Evolutionary conservation across 2,888 invertebrate species (phyloP), one percentile per base, ranked within the genome.

Genomic region (Melanotus villosus): DNA sequence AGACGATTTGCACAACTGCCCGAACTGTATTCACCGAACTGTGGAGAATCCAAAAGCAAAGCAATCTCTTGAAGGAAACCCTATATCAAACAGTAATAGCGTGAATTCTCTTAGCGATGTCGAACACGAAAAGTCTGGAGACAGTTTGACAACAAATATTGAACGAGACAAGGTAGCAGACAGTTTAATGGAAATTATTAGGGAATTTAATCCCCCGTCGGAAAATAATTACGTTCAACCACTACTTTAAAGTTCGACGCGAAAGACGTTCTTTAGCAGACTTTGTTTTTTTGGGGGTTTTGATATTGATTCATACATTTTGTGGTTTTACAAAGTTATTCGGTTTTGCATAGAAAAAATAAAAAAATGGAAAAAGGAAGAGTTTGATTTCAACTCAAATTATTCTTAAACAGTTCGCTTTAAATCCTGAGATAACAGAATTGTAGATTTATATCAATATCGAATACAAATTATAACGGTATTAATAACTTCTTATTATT

Each of bases 141-240:
- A 23, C 26, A 14, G 47, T 50, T 50, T 14, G 26, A 50, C 12
- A 5, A n/a, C 23, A 23, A 50, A 50, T 50, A 50, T 50, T 12
- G 26, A 50, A 50, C 26, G 12, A 50, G 47, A 50, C 14, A 50
- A 50, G 26, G 3, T 16, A n/a, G n/a, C 12, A 50, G 47, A 50
- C 26, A 26, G 47, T 47, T 47, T 47, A 50, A 50, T 50, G 26
- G 26, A 50, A 50, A 26, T 50, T 14, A 26, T 45, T 50, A 26
- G 47, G 47, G n/a, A 43, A 43, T 19, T 19, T 43, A 19, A 43
- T 43, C 19, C 19, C 19, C 1, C 18, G 7, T 19, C 9, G 18
- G 3, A 41, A 16, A 16, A 41, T 41, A 5, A 41, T 16, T 32
- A n/a, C 32, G 32, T 32, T 32, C n/a, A 32, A 32, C 32, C n/a